Evolutionary conservation across 1,140 invertebrate species (phyloP), one percentile per base, ranked within the genome.

Genomic region (Phymorhynchus buccinoides): DNA sequence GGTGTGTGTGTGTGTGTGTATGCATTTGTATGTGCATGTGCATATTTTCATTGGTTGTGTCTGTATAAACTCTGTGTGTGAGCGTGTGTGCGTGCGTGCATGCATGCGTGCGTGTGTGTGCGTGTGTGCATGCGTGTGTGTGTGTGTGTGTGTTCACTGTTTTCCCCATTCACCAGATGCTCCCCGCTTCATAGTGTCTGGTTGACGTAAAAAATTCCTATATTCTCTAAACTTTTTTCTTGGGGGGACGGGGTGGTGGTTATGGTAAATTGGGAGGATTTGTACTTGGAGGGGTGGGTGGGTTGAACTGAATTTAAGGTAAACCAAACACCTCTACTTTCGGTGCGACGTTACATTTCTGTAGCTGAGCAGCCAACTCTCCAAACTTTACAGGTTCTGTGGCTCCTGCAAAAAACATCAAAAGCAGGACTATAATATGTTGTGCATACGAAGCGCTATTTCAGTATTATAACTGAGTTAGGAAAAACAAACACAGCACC

Each of bases 341-440:
- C 48, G 88, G 88, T 52, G 83, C 56, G 18, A 87, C 73, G 81
- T 87, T 90, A 56, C 88, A 91, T 85, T 91, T 88, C 27, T 87
- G 86, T 42, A 92, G 73, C 48, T 86, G 66, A 37, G 56, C 77
- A 22, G 89, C 90, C 80, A 91, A 80, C 37, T 92, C 87, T 73
- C 83, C 71, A 84, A 90, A 88, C 80, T 90, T 90, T 22, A 83
- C 85, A 44, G 80, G 80, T 37, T 91, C 87, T 32, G 89, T 89
- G 32, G 85, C 62, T 42, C 88, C 90, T 91, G 82, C 37, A 86
- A 27, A 68, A 44, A 9, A 44, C 12, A 73, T 44, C 32, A 56
- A 66, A 80, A 87, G 75, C 22, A 84, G 37, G 30, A 83, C 39
- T 18, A n/a, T n/a, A 52, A 52, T 52, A 52, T 52, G 48, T 52